Evolutionary conservation across 2,113 vertebrate species (phyloP).

Genomic region (Puntigrus tetrazona): DNA sequence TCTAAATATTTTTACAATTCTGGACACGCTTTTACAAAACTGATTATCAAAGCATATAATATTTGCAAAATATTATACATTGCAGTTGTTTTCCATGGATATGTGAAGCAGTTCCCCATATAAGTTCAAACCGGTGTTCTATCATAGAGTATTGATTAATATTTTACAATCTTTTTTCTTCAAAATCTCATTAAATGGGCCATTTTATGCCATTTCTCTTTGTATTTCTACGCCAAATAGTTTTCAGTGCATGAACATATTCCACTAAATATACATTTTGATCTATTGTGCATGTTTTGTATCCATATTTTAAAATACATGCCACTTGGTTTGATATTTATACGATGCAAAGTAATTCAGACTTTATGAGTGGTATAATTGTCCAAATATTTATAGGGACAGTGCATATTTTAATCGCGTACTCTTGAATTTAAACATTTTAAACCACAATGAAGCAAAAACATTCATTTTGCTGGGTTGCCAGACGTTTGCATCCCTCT

Average conservation of each 20-base stretch:
- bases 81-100: not conserved
- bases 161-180: not conserved
- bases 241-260: too few species aligned
- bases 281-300: not conserved
- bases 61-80: not conserved
- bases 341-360: too few species aligned
- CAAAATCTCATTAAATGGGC: too few species aligned
- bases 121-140: not conserved
- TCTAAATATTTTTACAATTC: not conserved
- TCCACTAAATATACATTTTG: too few species aligned
- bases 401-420: too few species aligned
- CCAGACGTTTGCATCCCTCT: not conserved
- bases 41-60: not conserved
- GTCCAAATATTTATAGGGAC: too few species aligned
- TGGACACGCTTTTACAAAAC: not conserved
- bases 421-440: too few species aligned
- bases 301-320: not conserved
- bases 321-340: too few species aligned
- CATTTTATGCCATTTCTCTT: too few species aligned
- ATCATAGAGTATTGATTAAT: not conserved
- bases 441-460: too few species aligned
- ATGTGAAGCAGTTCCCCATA: not conserved
- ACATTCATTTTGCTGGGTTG: not conserved
- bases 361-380: too few species aligned
- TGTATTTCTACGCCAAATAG: too few species aligned